Evolutionary conservation across 2,888 invertebrate genomes (phyloP), one percentile per base, ranked within the genome.

Genomic region (Fragum fragum): DNA sequence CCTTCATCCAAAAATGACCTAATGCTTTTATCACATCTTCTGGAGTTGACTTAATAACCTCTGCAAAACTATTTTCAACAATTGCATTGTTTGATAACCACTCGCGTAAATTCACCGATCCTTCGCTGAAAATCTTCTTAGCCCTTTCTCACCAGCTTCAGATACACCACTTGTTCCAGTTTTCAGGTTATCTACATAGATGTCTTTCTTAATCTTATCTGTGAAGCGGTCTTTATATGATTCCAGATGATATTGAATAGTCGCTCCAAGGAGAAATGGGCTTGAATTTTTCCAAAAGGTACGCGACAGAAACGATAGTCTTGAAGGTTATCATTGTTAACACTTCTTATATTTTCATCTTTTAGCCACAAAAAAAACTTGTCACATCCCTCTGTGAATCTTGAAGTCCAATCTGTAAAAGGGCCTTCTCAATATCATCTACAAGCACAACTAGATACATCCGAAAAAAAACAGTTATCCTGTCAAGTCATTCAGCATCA

Each of bases 351-450:
- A 9, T 74, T 42, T 47, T 21, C 55, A 39, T 84, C 69, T 32
- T 79, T 81, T 5, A 84, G 42, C 84, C 79, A 81, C 7, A 80
- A n/a, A 52, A n/a, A 52, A 83, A 80, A 29, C 77, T 16, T 14
- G 83, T 80, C 3, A 72, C 75, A 71, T 83, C 80, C 32, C 79
- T 57, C 52, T 83, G 61, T 14, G 42, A 23, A 53, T 55, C 26
- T 61, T 83, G 79, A 16, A 77, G 47, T n/a, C 69, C 77, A 42
- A 76, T 63, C 55, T 83, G 83, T 1, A 79, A 32, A 39, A 83
- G 73, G 2, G 69, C 69, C 26, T 81, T 69, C 42, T 69, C 69
- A 18, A 73, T 76, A 29, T 81, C 77, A 9, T 77, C 57, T n/a
- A 78, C 75, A 16, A 79, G 39, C 7, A 42, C 76, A n/a, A 83